Percentiles rank a stretch among this genome's conserved stretches.
Conservation (phyloP, 2,797 vertebrate species). For the Lagocephalus sceleratus region DNA sequence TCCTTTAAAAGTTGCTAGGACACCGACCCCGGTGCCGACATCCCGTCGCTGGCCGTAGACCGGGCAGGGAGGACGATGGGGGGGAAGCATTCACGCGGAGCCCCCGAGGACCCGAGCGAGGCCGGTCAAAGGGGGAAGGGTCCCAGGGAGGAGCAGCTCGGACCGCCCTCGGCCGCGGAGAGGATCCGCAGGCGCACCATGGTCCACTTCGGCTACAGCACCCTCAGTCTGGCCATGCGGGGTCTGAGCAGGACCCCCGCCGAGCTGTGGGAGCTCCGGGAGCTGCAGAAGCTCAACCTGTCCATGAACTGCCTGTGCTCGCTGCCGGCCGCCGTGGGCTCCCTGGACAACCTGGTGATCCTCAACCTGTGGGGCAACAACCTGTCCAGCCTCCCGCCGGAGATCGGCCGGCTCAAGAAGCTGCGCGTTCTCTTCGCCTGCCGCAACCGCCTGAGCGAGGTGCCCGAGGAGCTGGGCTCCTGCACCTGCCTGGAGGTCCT, state of each 20-base stretch:
- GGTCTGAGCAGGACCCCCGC: conserved; percentile 80
- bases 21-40: conserved; percentile 26
- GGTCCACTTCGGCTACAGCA: conserved; percentile 78
- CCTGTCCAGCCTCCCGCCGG: conserved; percentile 83
- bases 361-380: conserved; percentile 88
- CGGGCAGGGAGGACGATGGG: conserved; percentile 74
- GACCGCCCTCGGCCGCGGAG: conserved; percentile 70
- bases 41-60: conserved; percentile 7
- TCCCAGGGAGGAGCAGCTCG: conserved; percentile 58
- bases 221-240: conserved; percentile 86
- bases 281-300: conserved; percentile 91
- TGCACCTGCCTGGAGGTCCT: conserved; percentile 87
- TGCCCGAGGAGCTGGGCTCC: conserved; percentile 85
- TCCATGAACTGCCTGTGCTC: conserved; percentile 83
- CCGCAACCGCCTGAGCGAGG: conserved; percentile 84
- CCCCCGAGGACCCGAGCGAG: conserved; percentile 62
- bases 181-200: conserved; percentile 72
- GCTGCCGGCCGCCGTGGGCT: conserved; percentile 79
- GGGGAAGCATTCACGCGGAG: conserved; percentile 70
- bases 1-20: conserved; percentile 18
- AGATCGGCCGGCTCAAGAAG: conserved; percentile 85
- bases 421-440: conserved; percentile 88
- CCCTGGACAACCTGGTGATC: conserved; percentile 84
- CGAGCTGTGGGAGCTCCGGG: conserved; percentile 87
- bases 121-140: conserved; percentile 43